Conservation (phyloP, 2,888 invertebrate genomes). For the Phalera bucephala region DNA sequence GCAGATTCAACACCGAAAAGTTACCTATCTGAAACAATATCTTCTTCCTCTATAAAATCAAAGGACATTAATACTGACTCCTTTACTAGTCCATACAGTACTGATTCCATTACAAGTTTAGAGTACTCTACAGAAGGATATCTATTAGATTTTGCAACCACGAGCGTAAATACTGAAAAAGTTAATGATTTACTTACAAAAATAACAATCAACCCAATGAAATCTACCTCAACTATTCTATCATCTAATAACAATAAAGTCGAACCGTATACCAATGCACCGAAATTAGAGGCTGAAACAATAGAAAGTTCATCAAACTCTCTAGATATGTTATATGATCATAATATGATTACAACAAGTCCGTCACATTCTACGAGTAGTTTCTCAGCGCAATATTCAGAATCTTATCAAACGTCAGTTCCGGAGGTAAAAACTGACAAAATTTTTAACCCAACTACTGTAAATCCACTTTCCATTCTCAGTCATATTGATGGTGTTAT, state of each 20-base stretch:
- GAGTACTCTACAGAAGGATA: no score
- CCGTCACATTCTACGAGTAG: background rate
- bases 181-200: background rate
- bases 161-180: no score
- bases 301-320: background rate
- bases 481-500: background rate
- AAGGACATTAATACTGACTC: background rate
- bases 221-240: background rate
- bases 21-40: background rate
- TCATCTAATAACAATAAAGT: background rate
- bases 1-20: background rate
- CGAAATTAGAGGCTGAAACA: background rate
- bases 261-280: background rate
- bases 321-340: background rate
- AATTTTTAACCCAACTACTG: background rate
- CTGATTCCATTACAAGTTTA: no score
- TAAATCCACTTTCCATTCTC: background rate
- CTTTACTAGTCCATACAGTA: no score
- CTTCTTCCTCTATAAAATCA: background rate
- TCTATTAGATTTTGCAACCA: no score
- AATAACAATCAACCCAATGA: background rate
- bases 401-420: background rate
- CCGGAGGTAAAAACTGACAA: background rate
- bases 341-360: constrained; percentile 1
- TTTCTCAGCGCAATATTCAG: background rate